Conservation (phyloP, 2,888 invertebrate genomes). For the Plagiodera versicolora region DNA sequence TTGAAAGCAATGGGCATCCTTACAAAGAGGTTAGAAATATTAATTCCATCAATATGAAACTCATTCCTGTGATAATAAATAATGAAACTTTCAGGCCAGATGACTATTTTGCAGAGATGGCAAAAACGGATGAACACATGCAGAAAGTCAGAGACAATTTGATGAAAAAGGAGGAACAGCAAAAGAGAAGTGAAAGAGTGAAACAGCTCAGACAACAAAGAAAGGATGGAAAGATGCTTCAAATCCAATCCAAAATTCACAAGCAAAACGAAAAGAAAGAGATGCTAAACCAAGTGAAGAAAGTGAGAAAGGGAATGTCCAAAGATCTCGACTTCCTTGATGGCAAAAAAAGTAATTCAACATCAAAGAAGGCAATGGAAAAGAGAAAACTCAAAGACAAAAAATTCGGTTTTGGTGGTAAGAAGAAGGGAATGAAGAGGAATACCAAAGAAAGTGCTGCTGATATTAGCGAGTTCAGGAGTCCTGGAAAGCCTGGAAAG, state of each 20-base stretch:
- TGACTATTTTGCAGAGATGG: slow-evolving; percentile 99
- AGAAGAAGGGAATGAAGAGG: slow-evolving; percentile 85
- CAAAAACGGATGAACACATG: slow-evolving; percentile 96
- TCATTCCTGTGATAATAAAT: too few species aligned
- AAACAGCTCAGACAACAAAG: slow-evolving; percentile 86
- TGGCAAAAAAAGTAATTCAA: slow-evolving; percentile 53
- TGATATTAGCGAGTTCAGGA: slow-evolving; percentile 63
- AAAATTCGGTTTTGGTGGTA: slow-evolving; percentile 94
- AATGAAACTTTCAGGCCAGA: slow-evolving; percentile 81
- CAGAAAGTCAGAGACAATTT: slow-evolving; percentile 86
- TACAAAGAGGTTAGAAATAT: slow-evolving; percentile 59
- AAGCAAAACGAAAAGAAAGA: slow-evolving; percentile 90
- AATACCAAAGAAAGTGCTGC: slow-evolving; percentile 83
- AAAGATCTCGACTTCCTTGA: slow-evolving; percentile 81
- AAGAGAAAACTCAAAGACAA: slow-evolving; percentile 74
- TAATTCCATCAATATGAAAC: neutral
- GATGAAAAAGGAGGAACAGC: slow-evolving; percentile 80
- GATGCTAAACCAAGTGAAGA: slow-evolving; percentile 89
- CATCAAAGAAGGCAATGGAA: slow-evolving; percentile 49
- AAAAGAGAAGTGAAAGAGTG: slow-evolving; percentile 87
- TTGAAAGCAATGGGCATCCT: slow-evolving; percentile 74
- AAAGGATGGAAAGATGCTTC: slow-evolving; percentile 89
- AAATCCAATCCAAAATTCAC: slow-evolving; percentile 78
- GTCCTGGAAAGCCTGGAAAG: slow-evolving; percentile 45
- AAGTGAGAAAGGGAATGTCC: slow-evolving; percentile 80